Evolutionary conservation across 1,140 invertebrate genomes (phyloP), one percentile per base, ranked within the genome.

Genomic region (Caenorhabditis brenneri): DNA sequence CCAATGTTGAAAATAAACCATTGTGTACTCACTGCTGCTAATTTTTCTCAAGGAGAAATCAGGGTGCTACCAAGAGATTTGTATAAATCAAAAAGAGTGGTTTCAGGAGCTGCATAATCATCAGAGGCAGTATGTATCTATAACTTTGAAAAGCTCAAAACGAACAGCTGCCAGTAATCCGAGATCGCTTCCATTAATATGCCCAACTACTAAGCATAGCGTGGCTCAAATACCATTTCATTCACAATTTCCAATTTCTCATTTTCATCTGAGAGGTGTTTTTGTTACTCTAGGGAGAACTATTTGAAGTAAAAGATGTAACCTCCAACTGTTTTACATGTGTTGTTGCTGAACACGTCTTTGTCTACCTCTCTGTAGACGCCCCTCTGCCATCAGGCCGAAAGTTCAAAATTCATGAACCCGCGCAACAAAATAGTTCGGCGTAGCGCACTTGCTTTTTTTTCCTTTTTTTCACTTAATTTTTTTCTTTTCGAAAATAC

Each of bases 1-100:
- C 65, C 65, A 10, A 42, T 74, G 65, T n/a, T 74, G n/a, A 74
- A 74, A 74, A 24, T 74, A 24, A 36, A 33, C 2, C 65, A 74
- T 12, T 74, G 65, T n/a, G 4, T 27, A 7, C 10, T 74, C 16
- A 10, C 10, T 27, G 42, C 65, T 0, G 65, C 65, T 24, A 33
- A 74, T 42, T 42, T 74, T 42, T 0, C 24, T 7, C 33, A 74
- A 42, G 65, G 65, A 27, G 33, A 74, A 42, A 74, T 74, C 24
- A n/a, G 65, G 16, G 65, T 74, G 24, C 0, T 7, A 2, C 7
- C 5, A 33, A 36, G 5, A 27, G 16, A 9, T 2, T 27, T 24
- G n/a, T 22, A 24, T 12, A 0, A 29, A 55, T 55, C 5, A 4
- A 27, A 27, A 0, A 7, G 7, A 27, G 6, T 55, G 22, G 27